A percentile compares a stretch with the other conserved stretches of the same genome.
These are phyloP conservation scores for Eulithis prunata DNA, from an alignment of 2,888 invertebrate species.

Conservation along the genomic window DNA sequence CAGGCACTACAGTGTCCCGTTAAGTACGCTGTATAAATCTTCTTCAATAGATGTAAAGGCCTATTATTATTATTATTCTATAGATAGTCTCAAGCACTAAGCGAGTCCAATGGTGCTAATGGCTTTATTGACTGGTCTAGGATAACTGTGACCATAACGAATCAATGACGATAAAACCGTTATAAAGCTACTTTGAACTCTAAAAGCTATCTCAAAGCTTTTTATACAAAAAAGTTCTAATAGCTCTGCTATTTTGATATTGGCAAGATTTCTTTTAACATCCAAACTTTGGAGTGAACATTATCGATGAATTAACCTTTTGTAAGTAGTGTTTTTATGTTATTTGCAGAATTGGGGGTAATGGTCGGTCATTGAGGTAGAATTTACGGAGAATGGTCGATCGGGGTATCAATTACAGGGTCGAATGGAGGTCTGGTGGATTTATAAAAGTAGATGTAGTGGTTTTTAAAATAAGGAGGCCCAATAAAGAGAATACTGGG, in stretches of 20 bases:
- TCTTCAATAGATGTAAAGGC: no score
- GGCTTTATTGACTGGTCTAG: slow-evolving; percentile 8
- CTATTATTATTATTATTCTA: background rate
- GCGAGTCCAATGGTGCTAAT: slow-evolving; percentile 9
- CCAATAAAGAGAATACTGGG: no score
- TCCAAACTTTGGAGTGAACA: background rate
- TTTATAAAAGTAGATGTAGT: no score
- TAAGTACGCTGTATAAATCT: no score
- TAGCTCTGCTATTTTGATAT: slow-evolving; percentile 14
- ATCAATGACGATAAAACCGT: slow-evolving; percentile 15
- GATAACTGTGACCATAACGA: slow-evolving; percentile 14
- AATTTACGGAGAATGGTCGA: slow-evolving; percentile 10
- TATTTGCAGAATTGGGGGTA: slow-evolving; percentile 18
- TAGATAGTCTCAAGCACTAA: background rate
- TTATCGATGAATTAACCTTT: slow-evolving; percentile 35
- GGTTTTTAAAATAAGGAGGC: no score
- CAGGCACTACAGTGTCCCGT: no score
- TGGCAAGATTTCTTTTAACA: slow-evolving; percentile 30
- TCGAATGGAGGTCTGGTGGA: background rate
- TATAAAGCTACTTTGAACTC: background rate
- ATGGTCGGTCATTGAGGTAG: slow-evolving; percentile 15
- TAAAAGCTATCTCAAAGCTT: no score
- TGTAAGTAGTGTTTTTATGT: slow-evolving; percentile 14
- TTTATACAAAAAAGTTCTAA: background rate
- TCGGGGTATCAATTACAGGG: slow-evolving; percentile 14